These are phyloP conservation scores for Brachionus asplanchnoidis DNA, from an alignment of 1,140 invertebrate species.

Conservation along the genomic window DNA sequence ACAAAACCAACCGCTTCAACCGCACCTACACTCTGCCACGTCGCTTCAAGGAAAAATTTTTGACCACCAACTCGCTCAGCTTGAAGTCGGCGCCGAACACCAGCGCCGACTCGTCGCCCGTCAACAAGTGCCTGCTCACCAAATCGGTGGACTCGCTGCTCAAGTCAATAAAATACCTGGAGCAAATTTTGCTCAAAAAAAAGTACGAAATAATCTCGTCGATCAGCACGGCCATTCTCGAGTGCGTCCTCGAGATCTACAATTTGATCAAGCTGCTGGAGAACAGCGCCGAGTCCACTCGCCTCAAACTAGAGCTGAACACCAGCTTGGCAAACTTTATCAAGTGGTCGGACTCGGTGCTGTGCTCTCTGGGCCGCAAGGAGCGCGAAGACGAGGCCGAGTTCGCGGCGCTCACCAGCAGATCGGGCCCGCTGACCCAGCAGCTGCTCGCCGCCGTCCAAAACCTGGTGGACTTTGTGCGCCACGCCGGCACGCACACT, in stretches of 20 bases:
- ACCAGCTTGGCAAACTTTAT: slow-evolving; percentile 36
- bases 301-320: neutral
- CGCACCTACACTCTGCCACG: slow-evolving; percentile 3
- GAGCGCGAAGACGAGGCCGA: neutral
- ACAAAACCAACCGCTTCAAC: neutral
- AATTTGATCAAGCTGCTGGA: neutral
- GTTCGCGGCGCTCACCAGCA: neutral
- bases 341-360: slow-evolving; percentile 27
- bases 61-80: neutral
- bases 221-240: slow-evolving; percentile 21
- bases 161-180: slow-evolving; percentile 1
- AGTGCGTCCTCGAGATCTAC: slow-evolving; percentile 3
- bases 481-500: neutral
- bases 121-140: neutral
- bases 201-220: slow-evolving; percentile 26
- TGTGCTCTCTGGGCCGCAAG: neutral
- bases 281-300: neutral
- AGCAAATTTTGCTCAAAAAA: neutral
- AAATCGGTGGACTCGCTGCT: neutral
- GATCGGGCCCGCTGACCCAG: neutral
- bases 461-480: neutral
- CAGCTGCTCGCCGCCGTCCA: neutral
- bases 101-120: neutral
- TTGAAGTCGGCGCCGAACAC: neutral
- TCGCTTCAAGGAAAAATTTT: slow-evolving; percentile 25